A percentile compares a stretch with the other conserved stretches of the same genome.
phyloP scores from a whole-genome alignment of 2,888 invertebrate species.

The Aporophyla lueneburgensis region DNA sequence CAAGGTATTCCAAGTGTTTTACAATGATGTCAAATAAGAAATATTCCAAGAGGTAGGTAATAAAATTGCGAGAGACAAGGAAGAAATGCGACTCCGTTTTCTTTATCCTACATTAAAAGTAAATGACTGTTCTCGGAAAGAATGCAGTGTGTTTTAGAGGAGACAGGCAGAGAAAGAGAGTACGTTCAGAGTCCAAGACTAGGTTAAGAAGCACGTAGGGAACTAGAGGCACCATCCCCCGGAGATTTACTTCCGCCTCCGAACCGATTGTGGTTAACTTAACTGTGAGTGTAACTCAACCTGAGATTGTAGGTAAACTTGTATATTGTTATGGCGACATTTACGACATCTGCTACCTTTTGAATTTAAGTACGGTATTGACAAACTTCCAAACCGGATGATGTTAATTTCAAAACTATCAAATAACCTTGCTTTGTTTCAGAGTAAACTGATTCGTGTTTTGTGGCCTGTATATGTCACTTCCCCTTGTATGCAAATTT shows the following conservation, averaged over 20 bases:
- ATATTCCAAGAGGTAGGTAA: constrained; percentile 47
- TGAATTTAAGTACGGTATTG: constrained; percentile 58
- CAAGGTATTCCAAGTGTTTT: constrained; percentile 42
- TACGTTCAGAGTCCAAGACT: constrained; percentile 42
- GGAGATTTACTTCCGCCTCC: constrained; percentile 75
- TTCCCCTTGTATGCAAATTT: background rate
- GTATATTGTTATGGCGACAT: constrained; percentile 68
- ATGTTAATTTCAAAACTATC: constrained; percentile 47
- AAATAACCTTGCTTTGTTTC: constrained; percentile 19
- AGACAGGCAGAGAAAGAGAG: constrained; percentile 34
- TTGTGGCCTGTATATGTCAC: constrained; percentile 15
- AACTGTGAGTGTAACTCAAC: constrained; percentile 64
- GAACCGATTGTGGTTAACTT: constrained; percentile 69
- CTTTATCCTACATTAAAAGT: constrained; percentile 40
- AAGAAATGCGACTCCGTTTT: constrained; percentile 31
- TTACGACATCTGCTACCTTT: constrained; percentile 66
- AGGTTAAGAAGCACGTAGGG: constrained; percentile 62
- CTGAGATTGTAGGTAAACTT: constrained; percentile 60
- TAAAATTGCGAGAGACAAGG: constrained; percentile 31
- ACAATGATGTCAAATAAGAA: constrained; percentile 47
- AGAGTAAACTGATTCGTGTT: constrained; percentile 20
- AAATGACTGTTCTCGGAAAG: constrained; percentile 31
- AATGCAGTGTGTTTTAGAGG: constrained; percentile 29
- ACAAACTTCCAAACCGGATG: constrained; percentile 56
- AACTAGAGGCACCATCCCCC: constrained; percentile 60